Base-by-base conservation (phyloP, 2,113 vertebrate genomes). In the Bubo bubo region DNA sequence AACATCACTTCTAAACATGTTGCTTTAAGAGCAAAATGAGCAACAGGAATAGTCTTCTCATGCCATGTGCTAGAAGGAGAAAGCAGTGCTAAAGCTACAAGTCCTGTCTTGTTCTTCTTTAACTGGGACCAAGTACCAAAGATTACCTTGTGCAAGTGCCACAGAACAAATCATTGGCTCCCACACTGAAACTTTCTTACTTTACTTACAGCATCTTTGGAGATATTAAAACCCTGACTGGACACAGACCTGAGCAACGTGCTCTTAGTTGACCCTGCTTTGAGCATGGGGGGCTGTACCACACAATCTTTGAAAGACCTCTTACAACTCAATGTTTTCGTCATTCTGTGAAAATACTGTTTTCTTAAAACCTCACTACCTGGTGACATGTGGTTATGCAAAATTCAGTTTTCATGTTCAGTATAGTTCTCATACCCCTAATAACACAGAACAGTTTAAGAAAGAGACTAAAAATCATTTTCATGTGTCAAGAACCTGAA, bases 201-300 rank as follows among this genome's bases (percentile, higher is more conserved):
- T 55, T 43, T 35, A 41, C 8, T 82, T 67, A 70, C 2, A 82
- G 3, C 21, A 45, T 50, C 12, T 34, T 59, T 47, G 26, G 15
- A 68, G 2, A 37, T 43, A 52, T 4, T 27, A 50, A 83, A 88
- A 83, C 24, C 7, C 20, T 73, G 32, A 24, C 21, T 80, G 5
- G 32, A 56, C 7, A 21, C 10, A 28, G 17, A 68, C 12, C 4
- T 64, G 13, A 76, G 8, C 10, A 89, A 39, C 0, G 0, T 64
- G 7, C 12, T 67, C 3, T 76, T 76, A 37, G 23, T 3, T 70
- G 62, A 76, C 9, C 3, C 8, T 80, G 8, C 22, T 75, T 56
- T 76, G 10, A 70, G 22, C 30, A 60, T 9, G 11, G 3, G 1
- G 2, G 0, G 0, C 35, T 86, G 47, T 19, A 86, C 5, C 23